Conservation (phyloP, 92 coral and sea anemone species). For the Diadumene lineata region DNA sequence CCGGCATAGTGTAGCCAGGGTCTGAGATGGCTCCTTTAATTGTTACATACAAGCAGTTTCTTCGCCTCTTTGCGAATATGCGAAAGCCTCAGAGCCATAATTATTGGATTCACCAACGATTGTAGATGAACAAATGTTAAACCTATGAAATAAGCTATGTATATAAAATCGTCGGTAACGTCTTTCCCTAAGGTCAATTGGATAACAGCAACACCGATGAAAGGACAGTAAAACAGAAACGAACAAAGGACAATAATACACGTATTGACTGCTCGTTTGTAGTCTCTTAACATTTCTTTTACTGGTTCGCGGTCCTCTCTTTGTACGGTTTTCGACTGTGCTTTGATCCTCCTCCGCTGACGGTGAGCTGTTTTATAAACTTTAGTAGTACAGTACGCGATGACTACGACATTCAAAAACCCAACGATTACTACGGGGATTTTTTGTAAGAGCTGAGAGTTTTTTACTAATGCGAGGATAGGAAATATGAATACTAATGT, state of each 20-base stretch:
- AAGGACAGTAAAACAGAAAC: background rate
- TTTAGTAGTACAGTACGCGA: background rate
- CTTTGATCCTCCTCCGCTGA: background rate
- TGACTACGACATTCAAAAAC: background rate
- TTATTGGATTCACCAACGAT: conserved; percentile 20
- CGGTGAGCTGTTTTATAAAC: background rate
- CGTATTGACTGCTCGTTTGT: background rate
- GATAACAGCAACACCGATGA: background rate
- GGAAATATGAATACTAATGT: background rate
- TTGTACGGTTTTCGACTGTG: background rate
- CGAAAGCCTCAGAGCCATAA: conserved; percentile 9
- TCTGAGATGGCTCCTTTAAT: too few species aligned
- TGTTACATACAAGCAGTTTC: too few species aligned
- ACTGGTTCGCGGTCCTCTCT: background rate
- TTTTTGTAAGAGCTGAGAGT: background rate
- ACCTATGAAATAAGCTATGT: background rate
- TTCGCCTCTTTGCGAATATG: conserved; percentile 11
- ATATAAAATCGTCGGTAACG: background rate
- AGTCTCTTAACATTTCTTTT: background rate
- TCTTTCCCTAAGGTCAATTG: background rate
- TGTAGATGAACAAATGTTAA: conserved; percentile 6
- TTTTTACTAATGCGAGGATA: background rate
- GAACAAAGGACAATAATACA: conserved; percentile 6
- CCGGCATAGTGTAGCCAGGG: too few species aligned
- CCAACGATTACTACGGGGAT: background rate